These are phyloP conservation scores for Uria lomvia DNA, from an alignment of 2,113 vertebrate genomes.

Conservation along the genomic window DNA sequence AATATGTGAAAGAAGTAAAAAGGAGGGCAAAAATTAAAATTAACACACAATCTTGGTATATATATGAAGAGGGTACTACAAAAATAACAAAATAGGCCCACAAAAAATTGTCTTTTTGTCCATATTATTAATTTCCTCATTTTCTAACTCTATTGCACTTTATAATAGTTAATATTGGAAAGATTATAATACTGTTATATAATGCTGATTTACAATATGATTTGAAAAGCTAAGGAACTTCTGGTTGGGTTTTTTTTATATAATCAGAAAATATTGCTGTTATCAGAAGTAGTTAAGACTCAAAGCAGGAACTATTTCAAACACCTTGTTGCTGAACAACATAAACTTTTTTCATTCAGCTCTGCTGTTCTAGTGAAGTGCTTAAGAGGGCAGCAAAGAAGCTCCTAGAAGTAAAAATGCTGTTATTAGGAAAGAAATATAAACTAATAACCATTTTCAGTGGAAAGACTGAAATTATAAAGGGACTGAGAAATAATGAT, in stretches of 20 bases:
- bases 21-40: neutral
- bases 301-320: neutral
- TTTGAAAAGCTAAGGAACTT: neutral
- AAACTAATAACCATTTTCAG: neutral
- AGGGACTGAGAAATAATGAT: neutral
- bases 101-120: neutral
- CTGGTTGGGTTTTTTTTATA: neutral
- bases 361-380: slow-evolving; percentile 2
- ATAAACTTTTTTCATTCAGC: neutral
- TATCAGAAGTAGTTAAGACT: neutral
- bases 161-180: neutral
- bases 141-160: neutral
- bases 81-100: neutral
- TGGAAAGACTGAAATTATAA: neutral
- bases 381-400: slow-evolving; percentile 75
- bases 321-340: neutral
- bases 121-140: neutral
- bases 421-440: neutral
- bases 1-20: neutral
- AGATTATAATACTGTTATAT: neutral
- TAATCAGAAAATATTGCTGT: neutral
- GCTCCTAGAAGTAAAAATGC: neutral
- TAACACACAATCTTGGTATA: neutral
- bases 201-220: neutral
- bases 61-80: neutral